phyloP scores from a whole-genome alignment of 2,113 vertebrate species.

The Nicator chloris region DNA sequence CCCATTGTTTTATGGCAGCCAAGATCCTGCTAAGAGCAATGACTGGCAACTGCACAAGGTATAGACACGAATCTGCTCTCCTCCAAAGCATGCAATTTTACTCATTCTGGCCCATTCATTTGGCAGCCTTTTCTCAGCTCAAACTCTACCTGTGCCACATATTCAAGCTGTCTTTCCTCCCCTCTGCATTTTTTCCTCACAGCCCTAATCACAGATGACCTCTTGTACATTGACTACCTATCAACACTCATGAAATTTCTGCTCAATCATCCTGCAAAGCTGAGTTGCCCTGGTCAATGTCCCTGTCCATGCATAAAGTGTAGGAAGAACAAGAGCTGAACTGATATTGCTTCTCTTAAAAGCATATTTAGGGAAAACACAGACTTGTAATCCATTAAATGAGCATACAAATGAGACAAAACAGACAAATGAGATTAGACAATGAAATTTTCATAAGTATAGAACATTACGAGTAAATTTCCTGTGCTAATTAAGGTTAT shows the following conservation, averaged over 20 bases:
- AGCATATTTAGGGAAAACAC: not conserved
- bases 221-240: not conserved
- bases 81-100: not conserved
- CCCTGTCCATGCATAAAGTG: not conserved
- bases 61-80: not conserved
- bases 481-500: not conserved
- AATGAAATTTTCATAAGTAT: not conserved
- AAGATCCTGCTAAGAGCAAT: not conserved
- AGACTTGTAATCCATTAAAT: not conserved
- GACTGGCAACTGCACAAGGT: not conserved
- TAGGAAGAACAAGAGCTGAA: not conserved
- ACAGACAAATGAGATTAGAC: not conserved
- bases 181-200: not conserved
- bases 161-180: not conserved
- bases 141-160: not conserved
- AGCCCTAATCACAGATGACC: not conserved
- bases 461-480: not conserved
- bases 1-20: not conserved
- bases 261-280: not conserved
- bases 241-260: not conserved
- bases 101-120: not conserved
- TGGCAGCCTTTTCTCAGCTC: not conserved
- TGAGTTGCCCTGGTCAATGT: not conserved
- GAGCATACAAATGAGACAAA: not conserved
- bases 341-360: not conserved